A percentile compares a stretch with the other conserved stretches of the same genome.
phyloP scores from a whole-genome alignment of 2,888 invertebrate genomes.

The Gnatocerus cornutus region DNA sequence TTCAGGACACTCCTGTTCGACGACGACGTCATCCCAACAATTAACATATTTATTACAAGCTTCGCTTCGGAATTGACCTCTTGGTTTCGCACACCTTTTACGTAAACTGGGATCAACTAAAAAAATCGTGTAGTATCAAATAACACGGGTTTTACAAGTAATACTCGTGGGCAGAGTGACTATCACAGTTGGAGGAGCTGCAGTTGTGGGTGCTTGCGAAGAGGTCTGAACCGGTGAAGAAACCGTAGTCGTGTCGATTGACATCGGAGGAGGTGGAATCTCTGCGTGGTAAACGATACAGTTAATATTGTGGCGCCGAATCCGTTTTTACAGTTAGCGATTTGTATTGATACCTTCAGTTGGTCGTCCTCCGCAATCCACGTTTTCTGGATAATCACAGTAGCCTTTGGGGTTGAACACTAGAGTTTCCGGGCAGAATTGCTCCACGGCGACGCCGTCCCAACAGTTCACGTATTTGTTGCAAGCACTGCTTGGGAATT shows the following conservation, averaged over 20 bases:
- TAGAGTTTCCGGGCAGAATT: constrained; percentile 78
- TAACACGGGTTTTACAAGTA: too few species aligned
- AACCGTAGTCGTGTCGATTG: constrained; percentile 19
- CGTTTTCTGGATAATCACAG: constrained; percentile 79
- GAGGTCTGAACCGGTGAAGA: constrained; percentile 35
- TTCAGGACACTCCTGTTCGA: constrained; percentile 79
- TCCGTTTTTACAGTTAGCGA: constrained; percentile 8
- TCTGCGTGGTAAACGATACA: constrained; percentile 15
- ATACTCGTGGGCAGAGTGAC: constrained; percentile 49
- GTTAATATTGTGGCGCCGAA: constrained; percentile 1
- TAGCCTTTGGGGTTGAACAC: constrained; percentile 75
- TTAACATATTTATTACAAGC: constrained; percentile 79
- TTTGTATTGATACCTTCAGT: constrained; percentile 51
- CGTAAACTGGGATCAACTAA: constrained; percentile 53
- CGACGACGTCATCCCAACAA: constrained; percentile 81
- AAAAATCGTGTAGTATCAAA: constrained; percentile 14
- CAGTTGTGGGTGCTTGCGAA: constrained; percentile 38
- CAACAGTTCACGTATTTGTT: constrained; percentile 81
- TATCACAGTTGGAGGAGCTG: constrained; percentile 38
- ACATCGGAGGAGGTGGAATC: constrained; percentile 25
- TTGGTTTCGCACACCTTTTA: constrained; percentile 70
- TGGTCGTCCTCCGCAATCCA: constrained; percentile 76
- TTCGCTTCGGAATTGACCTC: constrained; percentile 78
- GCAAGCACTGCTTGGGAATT: constrained; percentile 78
- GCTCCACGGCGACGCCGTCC: constrained; percentile 80